Evolutionary conservation across 2,888 invertebrate species (phyloP), one percentile per base, ranked within the genome.

Genomic region (Amphipyra berbera): DNA sequence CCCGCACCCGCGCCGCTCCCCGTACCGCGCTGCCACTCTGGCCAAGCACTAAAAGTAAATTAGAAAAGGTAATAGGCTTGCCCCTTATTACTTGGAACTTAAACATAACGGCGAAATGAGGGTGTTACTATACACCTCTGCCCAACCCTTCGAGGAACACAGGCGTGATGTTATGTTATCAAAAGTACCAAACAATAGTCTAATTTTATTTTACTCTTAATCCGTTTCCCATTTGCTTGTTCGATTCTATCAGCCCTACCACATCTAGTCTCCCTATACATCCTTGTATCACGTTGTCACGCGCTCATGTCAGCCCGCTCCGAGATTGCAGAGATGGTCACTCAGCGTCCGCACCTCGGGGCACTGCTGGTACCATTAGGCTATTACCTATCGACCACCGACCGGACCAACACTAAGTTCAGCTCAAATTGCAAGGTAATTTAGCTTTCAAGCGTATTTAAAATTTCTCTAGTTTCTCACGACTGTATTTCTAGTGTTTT

Each of bases 321-420:
- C 42, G 58, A 68, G 74, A 79, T 75, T 76, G 66, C 67, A 61
- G 67, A 68, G 79, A 70, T 72, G 79, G 78, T 71, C 80, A 69
- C 40, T 70, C 69, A 62, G 45, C 68, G 77, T 71, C 77, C 61
- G 62, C 75, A 79, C 81, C 81, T 71, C 78, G 37, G 78, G 81
- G 76, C 71, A 70, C 27, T 48, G 47, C 47, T 61, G 60, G 41
- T 53, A 45, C 59, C 48, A 71, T 72, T 72, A 67, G 45, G 65
- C 65, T 49, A 80, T 80, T 78, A 77, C 66, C 70, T 67, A 56
- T 68, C 60, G 53, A 64, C 65, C 68, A 56, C 62, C 49, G 44
- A 37, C 48, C 46, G 53, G 62, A 44, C n/a, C 13, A 21, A 37
- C 30, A 41, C 44, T 66, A 54, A 15, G 8, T n/a, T 37, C 37